These are phyloP conservation scores for Incurvaria masculella DNA, from an alignment of 2,888 invertebrate genomes.

Conservation along the genomic window DNA sequence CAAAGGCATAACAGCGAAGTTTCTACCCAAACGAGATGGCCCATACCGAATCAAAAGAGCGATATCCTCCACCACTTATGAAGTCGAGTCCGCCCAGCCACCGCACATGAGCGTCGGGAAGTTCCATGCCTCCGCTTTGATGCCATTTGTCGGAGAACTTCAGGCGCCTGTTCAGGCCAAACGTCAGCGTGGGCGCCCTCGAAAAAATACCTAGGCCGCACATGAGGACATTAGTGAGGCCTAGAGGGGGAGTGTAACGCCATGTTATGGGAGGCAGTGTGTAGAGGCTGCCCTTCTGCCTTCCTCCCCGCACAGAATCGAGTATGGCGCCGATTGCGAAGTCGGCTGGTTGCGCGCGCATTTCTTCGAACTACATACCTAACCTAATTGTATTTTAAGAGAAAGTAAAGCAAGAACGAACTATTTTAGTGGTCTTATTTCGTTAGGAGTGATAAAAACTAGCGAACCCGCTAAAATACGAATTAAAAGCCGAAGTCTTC, in stretches of 20 bases:
- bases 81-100: background rate
- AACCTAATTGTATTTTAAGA: too few relatives aligned
- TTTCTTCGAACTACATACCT: too few relatives aligned
- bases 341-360: too few relatives aligned
- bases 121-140: background rate
- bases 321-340: too few relatives aligned
- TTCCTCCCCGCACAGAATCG: too few relatives aligned
- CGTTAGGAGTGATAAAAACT: too few relatives aligned
- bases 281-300: too few relatives aligned
- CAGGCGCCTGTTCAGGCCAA: background rate
- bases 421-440: too few relatives aligned
- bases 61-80: conserved; percentile 3
- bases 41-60: conserved; percentile 1
- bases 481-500: too few relatives aligned
- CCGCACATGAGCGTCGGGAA: background rate
- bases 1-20: conserved; percentile 2
- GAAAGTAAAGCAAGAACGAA: too few relatives aligned
- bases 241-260: conserved; percentile 4
- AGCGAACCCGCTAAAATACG: too few relatives aligned
- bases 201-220: background rate
- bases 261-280: too few relatives aligned
- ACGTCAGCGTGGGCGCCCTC: background rate
- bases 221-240: background rate
- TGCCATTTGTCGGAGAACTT: background rate
- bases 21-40: conserved; percentile 1